A percentile compares a stretch with the other conserved stretches of the same genome.
Evolutionary conservation across 2,888 invertebrate species (phyloP).

Genomic region (Heliconius cydno): DNA sequence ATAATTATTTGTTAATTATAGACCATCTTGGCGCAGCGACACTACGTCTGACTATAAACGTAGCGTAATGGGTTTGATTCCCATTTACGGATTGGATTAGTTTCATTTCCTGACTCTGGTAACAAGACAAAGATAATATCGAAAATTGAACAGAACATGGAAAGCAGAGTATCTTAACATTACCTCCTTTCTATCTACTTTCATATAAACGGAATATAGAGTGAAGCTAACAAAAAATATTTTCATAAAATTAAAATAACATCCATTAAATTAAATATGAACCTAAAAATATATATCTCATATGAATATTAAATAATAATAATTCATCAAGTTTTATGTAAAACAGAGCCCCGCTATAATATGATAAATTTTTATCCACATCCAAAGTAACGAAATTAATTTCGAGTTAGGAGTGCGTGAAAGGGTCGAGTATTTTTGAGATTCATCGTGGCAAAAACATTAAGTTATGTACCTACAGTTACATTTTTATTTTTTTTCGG

Average conservation of each 20-base stretch:
- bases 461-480: not conserved
- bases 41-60: no score
- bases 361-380: constrained; percentile 5
- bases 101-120: no score
- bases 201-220: not conserved
- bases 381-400: constrained; percentile 25
- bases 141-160: no score
- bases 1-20: no score
- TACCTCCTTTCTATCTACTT: not conserved
- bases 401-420: constrained; percentile 19
- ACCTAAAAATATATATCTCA: no score
- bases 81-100: no score
- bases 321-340: not conserved
- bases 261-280: no score
- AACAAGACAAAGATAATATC: no score
- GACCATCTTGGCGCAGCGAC: no score
- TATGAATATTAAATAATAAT: not conserved
- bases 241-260: no score
- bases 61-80: no score
- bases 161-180: not conserved
- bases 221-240: not conserved
- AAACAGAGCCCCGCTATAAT: constrained; percentile 2
- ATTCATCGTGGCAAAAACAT: constrained; percentile 13
- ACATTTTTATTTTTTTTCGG: not conserved
- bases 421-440: constrained; percentile 30